Percentiles rank a stretch among this genome's conserved stretches.
Conservation (phyloP, 2,113 vertebrate species). For the Pogona vitticeps region DNA sequence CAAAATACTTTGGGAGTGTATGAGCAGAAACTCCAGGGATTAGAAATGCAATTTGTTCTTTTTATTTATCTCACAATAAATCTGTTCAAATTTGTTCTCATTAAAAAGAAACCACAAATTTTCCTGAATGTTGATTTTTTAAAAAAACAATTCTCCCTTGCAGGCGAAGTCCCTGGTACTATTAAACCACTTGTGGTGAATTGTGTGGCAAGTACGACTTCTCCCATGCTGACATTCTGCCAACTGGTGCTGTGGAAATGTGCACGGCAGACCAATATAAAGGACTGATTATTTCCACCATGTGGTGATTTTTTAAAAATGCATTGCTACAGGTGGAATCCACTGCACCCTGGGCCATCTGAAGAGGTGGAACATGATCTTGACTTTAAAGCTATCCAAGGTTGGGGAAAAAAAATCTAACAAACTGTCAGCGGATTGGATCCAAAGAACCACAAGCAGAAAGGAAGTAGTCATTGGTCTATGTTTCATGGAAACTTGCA, state of each 20-base stretch:
- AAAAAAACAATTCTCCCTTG: background rate
- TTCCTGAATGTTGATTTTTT: background rate
- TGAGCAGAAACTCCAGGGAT: background rate
- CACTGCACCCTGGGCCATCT: background rate
- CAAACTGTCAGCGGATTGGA: background rate
- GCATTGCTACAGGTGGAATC: background rate
- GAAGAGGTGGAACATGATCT: background rate
- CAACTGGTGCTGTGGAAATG: constrained; percentile 51
- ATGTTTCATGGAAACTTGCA: background rate
- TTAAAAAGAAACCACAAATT: background rate
- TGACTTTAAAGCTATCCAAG: background rate
- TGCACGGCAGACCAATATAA: constrained; percentile 2
- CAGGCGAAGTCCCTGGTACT: constrained; percentile 41
- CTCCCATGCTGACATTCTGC: constrained; percentile 52
- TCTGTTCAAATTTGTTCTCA: background rate
- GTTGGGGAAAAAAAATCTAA: background rate
- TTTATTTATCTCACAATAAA: background rate
- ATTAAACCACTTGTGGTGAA: constrained; percentile 56
- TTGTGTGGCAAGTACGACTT: constrained; percentile 38
- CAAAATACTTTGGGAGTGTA: background rate
- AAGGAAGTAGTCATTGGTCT: background rate
- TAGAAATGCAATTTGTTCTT: constrained; percentile 20
- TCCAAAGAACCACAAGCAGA: background rate
- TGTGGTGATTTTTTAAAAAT: background rate
- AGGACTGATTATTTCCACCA: background rate